These are phyloP conservation scores for Syngnathoides biaculeatus DNA, from an alignment of 2,113 vertebrate species.

Conservation along the genomic window DNA sequence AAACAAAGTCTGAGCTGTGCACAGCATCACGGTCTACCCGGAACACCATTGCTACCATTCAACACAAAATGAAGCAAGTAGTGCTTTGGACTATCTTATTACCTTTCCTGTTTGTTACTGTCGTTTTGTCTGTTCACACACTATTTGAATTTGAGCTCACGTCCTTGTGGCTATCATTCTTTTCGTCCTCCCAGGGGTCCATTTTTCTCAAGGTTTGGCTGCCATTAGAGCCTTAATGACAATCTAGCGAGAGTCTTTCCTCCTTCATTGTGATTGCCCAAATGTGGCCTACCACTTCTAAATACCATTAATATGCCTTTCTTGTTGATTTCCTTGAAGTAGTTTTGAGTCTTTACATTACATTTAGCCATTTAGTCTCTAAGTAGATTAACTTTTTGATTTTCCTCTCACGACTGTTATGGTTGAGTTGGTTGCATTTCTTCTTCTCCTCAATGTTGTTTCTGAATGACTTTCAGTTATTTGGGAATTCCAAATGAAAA, in stretches of 20 bases:
- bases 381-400: conserved; percentile 22
- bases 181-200: conserved; percentile 26
- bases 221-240: conserved; percentile 45
- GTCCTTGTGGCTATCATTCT: conserved; percentile 46
- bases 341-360: conserved; percentile 45
- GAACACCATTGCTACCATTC: conserved; percentile 31
- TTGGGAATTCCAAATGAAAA: not conserved
- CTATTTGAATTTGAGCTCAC: conserved; percentile 48
- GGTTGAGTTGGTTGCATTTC: not conserved
- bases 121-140: conserved; percentile 18
- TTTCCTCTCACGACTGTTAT: conserved; percentile 4
- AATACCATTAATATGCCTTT: conserved; percentile 30
- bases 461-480: not conserved
- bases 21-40: conserved; percentile 11
- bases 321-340: conserved; percentile 49
- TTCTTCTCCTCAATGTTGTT: not conserved
- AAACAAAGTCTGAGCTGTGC: conserved; percentile 31
- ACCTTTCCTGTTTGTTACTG: conserved; percentile 29
- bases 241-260: conserved; percentile 37
- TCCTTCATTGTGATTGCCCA: conserved; percentile 48
- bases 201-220: conserved; percentile 34
- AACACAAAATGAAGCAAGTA: conserved; percentile 45
- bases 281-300: conserved; percentile 37
- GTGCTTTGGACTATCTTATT: conserved; percentile 41
- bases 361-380: conserved; percentile 27